Conservation (phyloP, 2,888 invertebrate species). For the Acanthosepion esculentum region DNA sequence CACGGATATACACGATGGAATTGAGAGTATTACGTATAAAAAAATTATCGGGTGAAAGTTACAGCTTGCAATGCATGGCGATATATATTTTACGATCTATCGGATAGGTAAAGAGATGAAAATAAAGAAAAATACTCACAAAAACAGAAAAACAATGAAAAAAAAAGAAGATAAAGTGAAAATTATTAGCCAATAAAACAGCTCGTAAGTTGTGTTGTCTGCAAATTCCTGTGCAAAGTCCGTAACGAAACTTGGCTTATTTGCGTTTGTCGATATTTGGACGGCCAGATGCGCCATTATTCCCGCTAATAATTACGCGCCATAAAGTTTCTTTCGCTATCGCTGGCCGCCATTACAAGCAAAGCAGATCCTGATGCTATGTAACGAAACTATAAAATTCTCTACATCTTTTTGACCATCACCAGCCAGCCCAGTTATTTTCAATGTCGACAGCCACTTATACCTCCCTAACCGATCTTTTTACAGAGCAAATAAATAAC, state of each 20-base stretch:
- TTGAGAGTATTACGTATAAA: not conserved
- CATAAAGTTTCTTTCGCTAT: not conserved
- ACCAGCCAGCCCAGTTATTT: too few relatives aligned
- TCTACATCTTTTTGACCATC: too few relatives aligned
- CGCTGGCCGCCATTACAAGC: not conserved
- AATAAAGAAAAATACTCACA: not conserved
- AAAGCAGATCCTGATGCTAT: not conserved
- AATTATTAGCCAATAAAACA: conserved; percentile 22
- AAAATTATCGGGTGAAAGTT: not conserved
- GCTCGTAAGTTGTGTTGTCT: conserved; percentile 33
- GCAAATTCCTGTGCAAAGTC: not conserved
- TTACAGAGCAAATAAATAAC: too few relatives aligned
- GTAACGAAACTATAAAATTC: not conserved
- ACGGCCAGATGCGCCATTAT: not conserved
- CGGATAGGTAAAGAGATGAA: not conserved
- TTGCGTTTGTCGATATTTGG: not conserved
- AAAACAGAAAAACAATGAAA: not conserved
- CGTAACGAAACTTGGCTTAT: not conserved
- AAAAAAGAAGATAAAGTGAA: not conserved
- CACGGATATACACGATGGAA: not conserved
- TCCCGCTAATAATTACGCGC: not conserved
- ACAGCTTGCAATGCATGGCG: not conserved
- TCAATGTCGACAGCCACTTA: too few relatives aligned
- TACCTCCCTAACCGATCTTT: too few relatives aligned
- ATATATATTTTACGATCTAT: not conserved